Percentiles rank a stretch among this genome's conserved stretches.
phyloP scores from a whole-genome alignment of 1,140 invertebrate genomes.

The Ctenoplectra terminalis region DNA sequence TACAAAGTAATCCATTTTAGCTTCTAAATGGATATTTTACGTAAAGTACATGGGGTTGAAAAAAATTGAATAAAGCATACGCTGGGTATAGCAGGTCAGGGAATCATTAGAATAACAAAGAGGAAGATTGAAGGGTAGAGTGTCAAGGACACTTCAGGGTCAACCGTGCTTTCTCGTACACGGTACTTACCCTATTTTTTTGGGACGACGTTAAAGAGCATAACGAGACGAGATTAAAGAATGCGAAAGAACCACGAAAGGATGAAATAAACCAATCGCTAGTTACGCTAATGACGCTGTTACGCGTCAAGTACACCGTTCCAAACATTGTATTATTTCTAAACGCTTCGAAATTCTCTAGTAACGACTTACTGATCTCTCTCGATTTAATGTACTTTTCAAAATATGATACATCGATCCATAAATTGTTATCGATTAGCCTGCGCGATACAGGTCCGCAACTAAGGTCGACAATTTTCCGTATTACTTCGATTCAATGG shows the following conservation, averaged over 20 bases:
- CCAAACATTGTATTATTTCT: neutral
- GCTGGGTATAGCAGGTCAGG: neutral
- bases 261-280: neutral
- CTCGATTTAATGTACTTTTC: neutral
- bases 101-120: conserved; percentile 8
- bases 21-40: neutral
- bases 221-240: neutral
- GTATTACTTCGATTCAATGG: conserved; percentile 32
- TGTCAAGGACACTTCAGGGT: neutral
- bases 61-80: neutral
- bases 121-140: neutral
- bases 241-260: neutral
- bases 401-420: neutral
- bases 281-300: neutral
- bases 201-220: neutral
- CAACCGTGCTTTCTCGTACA: neutral
- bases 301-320: too few species aligned
- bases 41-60: neutral
- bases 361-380: neutral
- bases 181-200: too few species aligned
- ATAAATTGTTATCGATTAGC: neutral
- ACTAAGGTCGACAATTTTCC: neutral
- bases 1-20: neutral
- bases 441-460: neutral
- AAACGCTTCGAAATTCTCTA: neutral